These are phyloP conservation scores for Pogona vitticeps DNA, from an alignment of 2,113 vertebrate genomes.

Conservation along the genomic window DNA sequence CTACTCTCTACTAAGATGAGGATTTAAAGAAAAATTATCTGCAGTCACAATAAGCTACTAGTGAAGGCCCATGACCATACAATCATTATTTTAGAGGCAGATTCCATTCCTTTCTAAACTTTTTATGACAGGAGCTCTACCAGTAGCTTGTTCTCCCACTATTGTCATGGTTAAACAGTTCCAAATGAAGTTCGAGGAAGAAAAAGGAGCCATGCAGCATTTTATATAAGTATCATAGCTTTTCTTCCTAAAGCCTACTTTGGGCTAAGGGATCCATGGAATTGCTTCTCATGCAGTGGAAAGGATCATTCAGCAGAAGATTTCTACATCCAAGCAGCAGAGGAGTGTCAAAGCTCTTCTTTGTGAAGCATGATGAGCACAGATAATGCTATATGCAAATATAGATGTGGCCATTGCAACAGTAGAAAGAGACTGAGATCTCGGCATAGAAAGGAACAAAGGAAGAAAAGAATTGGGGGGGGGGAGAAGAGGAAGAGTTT, in stretches of 20 bases:
- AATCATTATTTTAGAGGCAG: not conserved
- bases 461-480: not conserved
- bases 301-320: not conserved
- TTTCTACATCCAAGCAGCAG: not conserved
- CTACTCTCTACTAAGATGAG: not conserved
- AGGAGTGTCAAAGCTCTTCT: not conserved
- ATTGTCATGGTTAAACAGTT: not conserved
- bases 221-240: not conserved
- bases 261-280: not conserved
- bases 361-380: not conserved
- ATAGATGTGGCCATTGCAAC: too few species aligned
- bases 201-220: not conserved
- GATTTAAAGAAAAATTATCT: not conserved
- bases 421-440: too few species aligned
- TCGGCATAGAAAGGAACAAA: too few species aligned
- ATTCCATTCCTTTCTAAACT: not conserved
- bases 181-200: not conserved
- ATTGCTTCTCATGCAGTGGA: not conserved
- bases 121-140: not conserved
- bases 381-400: too few species aligned
- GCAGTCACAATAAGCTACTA: not conserved
- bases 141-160: not conserved
- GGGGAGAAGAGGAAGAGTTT: not conserved
- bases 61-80: not conserved
- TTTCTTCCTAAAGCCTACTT: not conserved